These are phyloP conservation scores for Rhynchomys soricoides DNA, from an alignment of 2,113 vertebrate species.

Conservation along the genomic window DNA sequence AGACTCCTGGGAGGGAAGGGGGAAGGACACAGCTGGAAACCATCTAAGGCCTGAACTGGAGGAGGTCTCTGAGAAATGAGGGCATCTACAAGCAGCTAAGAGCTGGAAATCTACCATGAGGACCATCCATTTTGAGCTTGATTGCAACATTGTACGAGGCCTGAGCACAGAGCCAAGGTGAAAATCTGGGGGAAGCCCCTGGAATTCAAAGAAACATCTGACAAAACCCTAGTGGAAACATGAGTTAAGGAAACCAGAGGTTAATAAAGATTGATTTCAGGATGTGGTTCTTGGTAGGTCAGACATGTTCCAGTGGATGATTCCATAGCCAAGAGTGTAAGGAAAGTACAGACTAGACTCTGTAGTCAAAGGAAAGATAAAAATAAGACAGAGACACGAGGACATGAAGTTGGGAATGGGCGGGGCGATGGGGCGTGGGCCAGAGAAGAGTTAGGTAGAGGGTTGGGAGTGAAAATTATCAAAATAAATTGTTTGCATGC, in stretches of 20 bases:
- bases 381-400: neutral
- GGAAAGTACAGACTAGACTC: neutral
- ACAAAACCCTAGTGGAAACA: neutral
- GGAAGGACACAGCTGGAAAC: accelerated
- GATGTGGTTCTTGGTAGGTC: neutral
- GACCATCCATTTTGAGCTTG: accelerated
- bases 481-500: neutral
- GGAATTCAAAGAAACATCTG: neutral
- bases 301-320: neutral
- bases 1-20: neutral
- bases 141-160: accelerated
- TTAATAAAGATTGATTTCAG: neutral
- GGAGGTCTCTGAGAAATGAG: too few species aligned
- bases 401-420: neutral
- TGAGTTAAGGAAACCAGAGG: neutral
- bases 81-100: neutral
- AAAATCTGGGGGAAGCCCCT: too few species aligned
- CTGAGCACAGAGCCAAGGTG: neutral
- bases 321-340: neutral
- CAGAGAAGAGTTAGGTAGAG: neutral
- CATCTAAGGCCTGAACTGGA: accelerated
- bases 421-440: neutral
- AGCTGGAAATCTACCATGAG: neutral
- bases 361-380: neutral
- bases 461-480: neutral